Conservation (phyloP, 2,888 invertebrate genomes). For the Mellilla xanthometata region DNA sequence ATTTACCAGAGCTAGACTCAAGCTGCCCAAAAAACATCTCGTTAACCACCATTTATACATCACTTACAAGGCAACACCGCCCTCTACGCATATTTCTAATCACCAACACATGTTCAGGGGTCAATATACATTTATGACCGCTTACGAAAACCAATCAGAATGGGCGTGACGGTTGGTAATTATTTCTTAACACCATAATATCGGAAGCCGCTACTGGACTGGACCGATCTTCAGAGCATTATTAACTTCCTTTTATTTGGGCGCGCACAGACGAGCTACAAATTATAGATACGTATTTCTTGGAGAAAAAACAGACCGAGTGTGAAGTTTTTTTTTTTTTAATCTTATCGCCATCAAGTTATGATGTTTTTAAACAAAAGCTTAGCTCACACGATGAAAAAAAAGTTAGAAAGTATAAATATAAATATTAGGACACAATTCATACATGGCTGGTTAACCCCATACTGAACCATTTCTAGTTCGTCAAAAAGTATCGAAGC, state of each 20-base stretch:
- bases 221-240: conserved; percentile 19
- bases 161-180: conserved; percentile 73
- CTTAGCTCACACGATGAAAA: too few species aligned
- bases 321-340: too few species aligned
- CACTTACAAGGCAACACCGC: conserved; percentile 45
- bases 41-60: conserved; percentile 32
- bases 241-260: conserved; percentile 29
- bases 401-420: background rate
- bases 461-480: too few species aligned
- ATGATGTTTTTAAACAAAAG: too few species aligned
- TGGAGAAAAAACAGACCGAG: too few species aligned
- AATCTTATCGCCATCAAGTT: too few species aligned
- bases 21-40: conserved; percentile 21
- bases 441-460: too few species aligned
- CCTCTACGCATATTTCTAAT: conserved; percentile 60
- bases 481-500: background rate
- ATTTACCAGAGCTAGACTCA: background rate
- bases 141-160: conserved; percentile 77
- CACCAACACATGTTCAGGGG: conserved; percentile 58
- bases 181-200: conserved; percentile 78
- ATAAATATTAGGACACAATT: too few species aligned
- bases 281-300: too few species aligned
- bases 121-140: conserved; percentile 66
- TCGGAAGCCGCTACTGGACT: conserved; percentile 66
- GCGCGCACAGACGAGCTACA: conserved; percentile 1